Percentiles rank a stretch among this genome's conserved stretches.
Conservation (phyloP, 2,797 vertebrate genomes). For the Darevskia nairensis region DNA sequence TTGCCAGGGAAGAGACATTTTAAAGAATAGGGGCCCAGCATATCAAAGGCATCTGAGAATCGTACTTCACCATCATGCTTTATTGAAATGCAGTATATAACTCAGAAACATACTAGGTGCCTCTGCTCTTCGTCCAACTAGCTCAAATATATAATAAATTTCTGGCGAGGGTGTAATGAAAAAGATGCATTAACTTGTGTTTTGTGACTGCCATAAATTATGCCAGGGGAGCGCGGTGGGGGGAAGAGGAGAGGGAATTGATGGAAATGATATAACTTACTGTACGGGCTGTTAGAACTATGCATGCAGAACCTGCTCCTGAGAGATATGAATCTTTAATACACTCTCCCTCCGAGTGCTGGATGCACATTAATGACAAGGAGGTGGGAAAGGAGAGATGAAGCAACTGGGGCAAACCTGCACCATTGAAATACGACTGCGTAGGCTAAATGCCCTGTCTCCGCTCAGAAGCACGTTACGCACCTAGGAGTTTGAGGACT, state of each 20-base stretch:
- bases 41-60: slow-evolving; percentile 6
- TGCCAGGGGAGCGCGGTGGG: not conserved
- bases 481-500: not conserved
- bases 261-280: slow-evolving; percentile 33
- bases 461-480: not conserved
- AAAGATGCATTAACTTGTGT: slow-evolving; percentile 49
- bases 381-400: slow-evolving; percentile 22
- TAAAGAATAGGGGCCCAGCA: slow-evolving; percentile 7
- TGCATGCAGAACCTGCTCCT: slow-evolving; percentile 25
- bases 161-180: slow-evolving; percentile 44
- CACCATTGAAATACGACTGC: not conserved
- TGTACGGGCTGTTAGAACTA: slow-evolving; percentile 16
- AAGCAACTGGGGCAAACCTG: not conserved
- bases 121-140: slow-evolving; percentile 36
- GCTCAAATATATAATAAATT: slow-evolving; percentile 43
- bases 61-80: slow-evolving; percentile 14
- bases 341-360: slow-evolving; percentile 28
- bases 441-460: not conserved
- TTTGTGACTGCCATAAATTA: slow-evolving; percentile 50
- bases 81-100: slow-evolving; percentile 43
- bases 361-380: slow-evolving; percentile 42
- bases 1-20: slow-evolving; percentile 2
- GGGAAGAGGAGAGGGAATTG: slow-evolving; percentile 35
- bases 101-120: slow-evolving; percentile 33
- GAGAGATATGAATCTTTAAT: slow-evolving; percentile 49